These are phyloP conservation scores for Paratilapia polleni DNA, from an alignment of 2,113 vertebrate genomes.

Conservation along the genomic window DNA sequence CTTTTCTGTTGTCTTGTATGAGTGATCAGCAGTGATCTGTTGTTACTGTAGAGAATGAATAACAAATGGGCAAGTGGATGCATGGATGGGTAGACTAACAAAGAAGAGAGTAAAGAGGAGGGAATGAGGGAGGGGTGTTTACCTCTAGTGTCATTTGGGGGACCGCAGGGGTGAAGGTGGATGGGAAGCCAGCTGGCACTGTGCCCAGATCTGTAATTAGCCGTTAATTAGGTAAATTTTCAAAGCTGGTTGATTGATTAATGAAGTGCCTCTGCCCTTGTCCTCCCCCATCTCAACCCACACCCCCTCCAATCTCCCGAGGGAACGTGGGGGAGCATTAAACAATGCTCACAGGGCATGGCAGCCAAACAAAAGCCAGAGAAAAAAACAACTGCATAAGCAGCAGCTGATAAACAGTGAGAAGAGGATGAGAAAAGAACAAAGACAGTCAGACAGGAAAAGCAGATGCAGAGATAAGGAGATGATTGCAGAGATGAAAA, in stretches of 20 bases:
- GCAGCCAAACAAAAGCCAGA: conserved; percentile 61
- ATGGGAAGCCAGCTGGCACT: conserved; percentile 66
- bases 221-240: conserved; percentile 79
- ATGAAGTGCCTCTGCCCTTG: conserved; percentile 78
- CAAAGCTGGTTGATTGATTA: conserved; percentile 81
- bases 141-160: conserved; percentile 67
- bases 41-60: conserved; percentile 4
- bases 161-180: conserved; percentile 61
- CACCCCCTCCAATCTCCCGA: conserved; percentile 11
- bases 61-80: conserved; percentile 10
- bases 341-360: conserved; percentile 74
- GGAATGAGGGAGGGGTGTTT: conserved; percentile 61
- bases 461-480: conserved; percentile 31
- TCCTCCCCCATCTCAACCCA: conserved; percentile 25
- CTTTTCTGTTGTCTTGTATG: background rate
- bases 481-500: conserved; percentile 36
- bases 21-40: conserved; percentile 32
- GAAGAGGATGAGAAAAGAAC: conserved; percentile 12
- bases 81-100: conserved; percentile 45
- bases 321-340: conserved; percentile 57
- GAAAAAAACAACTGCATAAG: conserved; percentile 16
- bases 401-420: conserved; percentile 37
- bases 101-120: conserved; percentile 33
- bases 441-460: conserved; percentile 11
- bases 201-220: conserved; percentile 76